phyloP scores from a whole-genome alignment of 2,113 vertebrate genomes.

The Panthera leo region DNA sequence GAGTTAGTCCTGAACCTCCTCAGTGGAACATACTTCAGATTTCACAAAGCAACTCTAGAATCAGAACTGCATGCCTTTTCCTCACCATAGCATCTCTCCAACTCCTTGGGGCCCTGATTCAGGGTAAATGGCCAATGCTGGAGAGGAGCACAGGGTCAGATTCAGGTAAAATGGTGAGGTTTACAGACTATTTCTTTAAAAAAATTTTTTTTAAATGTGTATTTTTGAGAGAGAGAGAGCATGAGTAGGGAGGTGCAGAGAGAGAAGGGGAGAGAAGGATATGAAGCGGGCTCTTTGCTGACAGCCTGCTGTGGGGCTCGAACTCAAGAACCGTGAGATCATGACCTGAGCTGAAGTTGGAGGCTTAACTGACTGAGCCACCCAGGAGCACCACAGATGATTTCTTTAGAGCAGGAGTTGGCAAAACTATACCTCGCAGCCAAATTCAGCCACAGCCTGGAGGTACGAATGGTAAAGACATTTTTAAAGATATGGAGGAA shows the following conservation, averaged over 20 bases:
- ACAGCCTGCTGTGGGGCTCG: no score
- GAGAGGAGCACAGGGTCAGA: neutral
- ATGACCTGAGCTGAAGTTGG: no score
- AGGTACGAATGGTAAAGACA: neutral
- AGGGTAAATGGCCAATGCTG: neutral
- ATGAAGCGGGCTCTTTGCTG: no score
- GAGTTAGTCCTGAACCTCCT: neutral
- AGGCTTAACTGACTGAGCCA: no score
- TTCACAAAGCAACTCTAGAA: neutral
- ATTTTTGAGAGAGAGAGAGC: no score
- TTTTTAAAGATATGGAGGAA: neutral
- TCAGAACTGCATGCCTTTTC: neutral
- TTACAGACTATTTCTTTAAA: neutral
- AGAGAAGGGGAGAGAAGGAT: no score
- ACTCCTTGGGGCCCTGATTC: neutral
- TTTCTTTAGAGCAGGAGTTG: neutral
- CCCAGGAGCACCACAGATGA: neutral
- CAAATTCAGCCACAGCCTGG: neutral
- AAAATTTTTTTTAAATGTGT: no score
- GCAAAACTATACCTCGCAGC: neutral
- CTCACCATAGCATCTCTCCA: neutral
- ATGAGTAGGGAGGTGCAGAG: no score
- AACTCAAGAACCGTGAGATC: no score
- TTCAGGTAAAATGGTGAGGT: neutral
- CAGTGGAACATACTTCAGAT: neutral